Base-by-base conservation (phyloP, 2,113 vertebrate species). In the Chionis minor region DNA sequence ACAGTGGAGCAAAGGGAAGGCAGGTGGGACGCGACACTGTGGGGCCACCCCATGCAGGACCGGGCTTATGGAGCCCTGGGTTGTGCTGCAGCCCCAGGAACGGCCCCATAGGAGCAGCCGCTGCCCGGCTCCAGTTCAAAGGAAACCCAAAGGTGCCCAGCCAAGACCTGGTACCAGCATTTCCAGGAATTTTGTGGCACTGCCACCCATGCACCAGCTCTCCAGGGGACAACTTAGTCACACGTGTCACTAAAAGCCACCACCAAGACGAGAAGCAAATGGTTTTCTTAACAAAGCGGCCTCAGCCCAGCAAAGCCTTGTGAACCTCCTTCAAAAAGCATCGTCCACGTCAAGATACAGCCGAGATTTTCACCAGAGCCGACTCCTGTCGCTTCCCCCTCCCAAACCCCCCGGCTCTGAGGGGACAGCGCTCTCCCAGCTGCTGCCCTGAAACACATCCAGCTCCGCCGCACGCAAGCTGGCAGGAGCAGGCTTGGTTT, bases 391-490 rank as follows among this genome's bases (percentile, higher is more conserved):
- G 3, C 66, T 38, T 22, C 35, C 82, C 42, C 71, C 28, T 13
- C 14, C 32, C 61, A 23, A 26, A 11, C 1, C 26, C 15, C 23
- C 33, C 16, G 8, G 61, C 19, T 20, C 0, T 3, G 54, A 47
- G 35, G 28, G 30, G 9, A n/a, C 21, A 2, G 45, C 7, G 0
- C 42, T 69, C 54, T 47, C 33, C 54, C 77, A 42, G 32, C 19
- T 20, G 0, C 47, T 33, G 38, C 56, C 30, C 62, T 5, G n/a
- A 6, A 33, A 24, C 33, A 8, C 26, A 1, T 2, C 80, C 75
- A 67, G 67, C 66, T 9, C 3, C 0, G 0, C 51, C 10, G 0
- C n/a, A 10, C 14, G 4, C 74, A n/a, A 8, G 32, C 52, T 7
- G 45, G 40, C 63, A 32, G 69, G 52, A 81, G 16, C 56, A 9